phyloP scores from a whole-genome alignment of 2,113 vertebrate species.

The Daphoenositta chrysoptera region DNA sequence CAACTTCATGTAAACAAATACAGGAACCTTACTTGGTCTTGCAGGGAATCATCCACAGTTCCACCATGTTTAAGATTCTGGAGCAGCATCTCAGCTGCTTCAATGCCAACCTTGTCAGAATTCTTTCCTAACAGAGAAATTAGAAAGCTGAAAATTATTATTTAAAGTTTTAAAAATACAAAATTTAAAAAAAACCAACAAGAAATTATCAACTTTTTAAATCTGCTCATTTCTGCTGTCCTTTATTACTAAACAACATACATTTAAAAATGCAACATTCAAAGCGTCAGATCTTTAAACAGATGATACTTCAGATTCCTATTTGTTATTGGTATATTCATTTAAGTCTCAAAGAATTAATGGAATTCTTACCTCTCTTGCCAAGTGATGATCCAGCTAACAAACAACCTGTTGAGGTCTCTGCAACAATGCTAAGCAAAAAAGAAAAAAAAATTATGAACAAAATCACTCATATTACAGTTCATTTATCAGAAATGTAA shows the following conservation, averaged over 20 bases:
- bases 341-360: neutral
- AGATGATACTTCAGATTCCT: neutral
- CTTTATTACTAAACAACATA: neutral
- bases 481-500: neutral
- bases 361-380: conserved; percentile 86
- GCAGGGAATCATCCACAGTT: conserved; percentile 93
- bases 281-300: neutral
- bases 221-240: neutral
- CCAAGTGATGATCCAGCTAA: conserved; percentile 93
- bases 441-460: neutral
- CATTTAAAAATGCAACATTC: neutral
- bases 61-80: conserved; percentile 91
- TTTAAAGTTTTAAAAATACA: neutral
- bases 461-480: neutral
- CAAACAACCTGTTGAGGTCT: conserved; percentile 93
- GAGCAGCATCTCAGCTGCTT: conserved; percentile 93
- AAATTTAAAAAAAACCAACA: neutral
- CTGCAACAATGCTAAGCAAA: conserved; percentile 82
- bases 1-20: neutral
- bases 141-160: neutral
- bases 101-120: conserved; percentile 89
- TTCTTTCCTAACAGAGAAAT: conserved; percentile 78
- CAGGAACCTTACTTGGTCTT: conserved; percentile 86
- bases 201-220: neutral
- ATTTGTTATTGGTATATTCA: neutral